Conservation (phyloP, 2,797 vertebrate species). For the Dermochelys coriacea region DNA sequence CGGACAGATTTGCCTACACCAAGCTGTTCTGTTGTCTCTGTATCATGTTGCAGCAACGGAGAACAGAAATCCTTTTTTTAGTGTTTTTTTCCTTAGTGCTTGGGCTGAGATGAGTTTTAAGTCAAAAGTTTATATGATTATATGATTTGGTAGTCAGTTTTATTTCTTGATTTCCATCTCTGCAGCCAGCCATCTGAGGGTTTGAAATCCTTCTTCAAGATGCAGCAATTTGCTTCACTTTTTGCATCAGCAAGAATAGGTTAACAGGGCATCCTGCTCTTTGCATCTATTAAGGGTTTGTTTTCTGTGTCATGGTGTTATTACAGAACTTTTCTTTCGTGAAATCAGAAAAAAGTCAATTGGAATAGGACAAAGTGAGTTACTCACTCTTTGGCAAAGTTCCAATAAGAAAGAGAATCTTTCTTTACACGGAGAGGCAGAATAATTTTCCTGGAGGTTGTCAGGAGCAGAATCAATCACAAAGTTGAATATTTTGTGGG, state of each 20-base stretch:
- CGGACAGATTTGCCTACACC: not conserved
- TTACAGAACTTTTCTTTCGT: not conserved
- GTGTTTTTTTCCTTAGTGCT: not conserved
- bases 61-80: not conserved
- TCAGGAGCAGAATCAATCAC: not conserved
- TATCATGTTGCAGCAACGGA: not conserved
- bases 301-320: not conserved
- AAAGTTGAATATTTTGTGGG: not conserved
- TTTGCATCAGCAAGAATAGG: not conserved
- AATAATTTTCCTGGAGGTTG: not conserved
- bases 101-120: not conserved
- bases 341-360: not conserved
- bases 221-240: not conserved
- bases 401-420: not conserved
- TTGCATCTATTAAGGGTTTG: not conserved
- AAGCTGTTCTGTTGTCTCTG: not conserved
- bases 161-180: not conserved
- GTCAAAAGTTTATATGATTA: not conserved
- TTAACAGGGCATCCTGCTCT: not conserved
- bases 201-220: not conserved
- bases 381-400: not conserved
- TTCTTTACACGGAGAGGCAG: not conserved
- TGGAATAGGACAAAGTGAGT: not conserved
- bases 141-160: not conserved
- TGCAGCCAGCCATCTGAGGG: not conserved